Evolutionary conservation across 2,888 invertebrate genomes (phyloP).

Genomic region (Leptinotarsa haldemani): DNA sequence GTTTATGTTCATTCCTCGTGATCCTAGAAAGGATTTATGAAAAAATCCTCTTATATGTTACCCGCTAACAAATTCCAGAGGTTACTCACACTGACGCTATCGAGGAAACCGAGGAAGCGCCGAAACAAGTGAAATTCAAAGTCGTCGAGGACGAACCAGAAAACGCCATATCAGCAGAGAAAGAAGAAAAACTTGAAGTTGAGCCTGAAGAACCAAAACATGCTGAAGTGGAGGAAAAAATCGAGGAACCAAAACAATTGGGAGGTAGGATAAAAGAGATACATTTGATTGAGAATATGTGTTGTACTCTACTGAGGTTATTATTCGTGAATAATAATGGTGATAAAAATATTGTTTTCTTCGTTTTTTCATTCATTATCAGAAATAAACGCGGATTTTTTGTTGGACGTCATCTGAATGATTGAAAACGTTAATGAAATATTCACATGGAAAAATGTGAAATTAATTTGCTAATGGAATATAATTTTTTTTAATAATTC

Average conservation of each 20-base stretch:
- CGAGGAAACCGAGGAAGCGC: conserved; percentile 61
- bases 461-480: too few relatives aligned
- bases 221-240: conserved; percentile 57
- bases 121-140: conserved; percentile 66
- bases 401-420: too few relatives aligned
- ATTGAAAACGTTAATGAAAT: too few relatives aligned
- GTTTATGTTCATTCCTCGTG: not conserved
- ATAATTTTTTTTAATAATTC: too few relatives aligned
- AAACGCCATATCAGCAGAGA: conserved; percentile 49
- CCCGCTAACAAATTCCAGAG: conserved; percentile 60
- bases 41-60: conserved; percentile 33
- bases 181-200: conserved; percentile 52
- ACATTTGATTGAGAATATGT: not conserved
- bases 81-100: conserved; percentile 64
- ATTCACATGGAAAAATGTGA: too few relatives aligned
- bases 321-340: not conserved
- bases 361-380: too few relatives aligned
- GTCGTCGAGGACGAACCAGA: conserved; percentile 67
- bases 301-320: not conserved
- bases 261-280: conserved; percentile 47
- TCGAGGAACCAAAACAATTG: conserved; percentile 48
- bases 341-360: too few relatives aligned
- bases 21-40: conserved; percentile 31
- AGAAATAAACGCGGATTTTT: too few relatives aligned
- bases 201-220: conserved; percentile 59